Evolutionary conservation across 1,140 invertebrate species (phyloP).

Genomic region (Gryllus bimaculatus): DNA sequence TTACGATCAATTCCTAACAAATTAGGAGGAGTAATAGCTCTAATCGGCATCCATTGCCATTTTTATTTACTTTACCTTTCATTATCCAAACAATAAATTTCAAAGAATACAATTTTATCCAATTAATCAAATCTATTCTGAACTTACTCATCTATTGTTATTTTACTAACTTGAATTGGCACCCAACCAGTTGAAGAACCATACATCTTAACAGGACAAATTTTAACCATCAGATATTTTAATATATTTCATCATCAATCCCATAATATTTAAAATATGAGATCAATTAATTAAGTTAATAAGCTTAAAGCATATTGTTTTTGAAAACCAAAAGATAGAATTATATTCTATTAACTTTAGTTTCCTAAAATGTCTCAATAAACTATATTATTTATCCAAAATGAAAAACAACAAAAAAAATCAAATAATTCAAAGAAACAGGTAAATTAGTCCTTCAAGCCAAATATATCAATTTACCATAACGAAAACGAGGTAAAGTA

Average conservation of each 20-base stretch:
- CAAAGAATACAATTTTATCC: constrained; percentile 43
- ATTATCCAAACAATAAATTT: constrained; percentile 41
- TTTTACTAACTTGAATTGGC: constrained; percentile 57
- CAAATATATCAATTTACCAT: no score
- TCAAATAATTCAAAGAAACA: no score
- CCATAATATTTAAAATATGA: constrained; percentile 39
- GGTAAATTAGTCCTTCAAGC: no score
- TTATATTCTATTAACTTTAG: no score
- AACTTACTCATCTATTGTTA: constrained; percentile 39
- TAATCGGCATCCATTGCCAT: constrained; percentile 21
- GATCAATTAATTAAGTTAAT: constrained; percentile 43
- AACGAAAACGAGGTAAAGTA: no score
- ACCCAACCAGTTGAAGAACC: constrained; percentile 49
- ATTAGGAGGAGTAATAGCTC: constrained; percentile 10
- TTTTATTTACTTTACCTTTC: constrained; percentile 43
- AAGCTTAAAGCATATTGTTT: constrained; percentile 50
- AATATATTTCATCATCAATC: constrained; percentile 41
- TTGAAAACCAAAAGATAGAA: constrained; percentile 38
- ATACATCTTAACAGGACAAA: constrained; percentile 47
- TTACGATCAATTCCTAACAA: constrained; percentile 8
- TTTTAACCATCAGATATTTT: constrained; percentile 48
- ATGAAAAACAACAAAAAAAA: no score
- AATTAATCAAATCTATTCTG: constrained; percentile 49
- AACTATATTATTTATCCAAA: no score
- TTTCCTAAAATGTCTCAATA: no score